Conservation (phyloP, 2,113 vertebrate species). For the Lagopus leucura region DNA sequence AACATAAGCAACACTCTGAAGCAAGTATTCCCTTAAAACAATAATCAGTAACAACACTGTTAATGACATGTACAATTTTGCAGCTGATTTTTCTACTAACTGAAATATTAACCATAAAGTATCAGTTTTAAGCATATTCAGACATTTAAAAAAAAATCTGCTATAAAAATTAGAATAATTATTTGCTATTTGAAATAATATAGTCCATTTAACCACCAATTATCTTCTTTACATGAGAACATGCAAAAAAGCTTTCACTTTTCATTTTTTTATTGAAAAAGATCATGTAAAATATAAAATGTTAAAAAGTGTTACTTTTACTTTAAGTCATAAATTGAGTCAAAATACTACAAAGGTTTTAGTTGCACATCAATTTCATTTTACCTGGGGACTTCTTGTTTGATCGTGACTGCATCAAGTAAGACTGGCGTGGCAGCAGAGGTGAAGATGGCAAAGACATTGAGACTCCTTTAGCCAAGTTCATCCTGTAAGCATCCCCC, state of each 20-base stretch:
- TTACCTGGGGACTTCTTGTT: constrained; percentile 97
- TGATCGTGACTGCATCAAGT: constrained; percentile 84
- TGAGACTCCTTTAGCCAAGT: constrained; percentile 90
- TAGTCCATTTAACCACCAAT: not conserved
- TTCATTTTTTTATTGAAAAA: not conserved
- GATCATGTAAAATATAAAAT: not conserved
- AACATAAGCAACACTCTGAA: not conserved
- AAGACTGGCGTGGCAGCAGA: constrained; percentile 92
- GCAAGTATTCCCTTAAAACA: not conserved
- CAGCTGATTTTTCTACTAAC: not conserved
- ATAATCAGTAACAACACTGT: not conserved
- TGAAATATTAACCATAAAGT: not conserved
- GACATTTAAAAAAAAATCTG: not conserved
- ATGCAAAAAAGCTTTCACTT: not conserved
- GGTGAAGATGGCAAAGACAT: constrained; percentile 98
- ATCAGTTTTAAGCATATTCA: not conserved
- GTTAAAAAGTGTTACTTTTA: not conserved
- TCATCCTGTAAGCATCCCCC: constrained; percentile 84
- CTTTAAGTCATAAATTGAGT: not conserved
- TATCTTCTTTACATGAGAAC: not conserved
- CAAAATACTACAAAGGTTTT: not conserved
- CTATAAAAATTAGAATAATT: not conserved
- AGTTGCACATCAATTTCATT: not conserved
- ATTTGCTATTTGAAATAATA: not conserved
- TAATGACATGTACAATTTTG: not conserved